These are phyloP conservation scores for Zoanthus sansibaricus DNA, from an alignment of 92 coral and sea anemone genomes.

Conservation along the genomic window DNA sequence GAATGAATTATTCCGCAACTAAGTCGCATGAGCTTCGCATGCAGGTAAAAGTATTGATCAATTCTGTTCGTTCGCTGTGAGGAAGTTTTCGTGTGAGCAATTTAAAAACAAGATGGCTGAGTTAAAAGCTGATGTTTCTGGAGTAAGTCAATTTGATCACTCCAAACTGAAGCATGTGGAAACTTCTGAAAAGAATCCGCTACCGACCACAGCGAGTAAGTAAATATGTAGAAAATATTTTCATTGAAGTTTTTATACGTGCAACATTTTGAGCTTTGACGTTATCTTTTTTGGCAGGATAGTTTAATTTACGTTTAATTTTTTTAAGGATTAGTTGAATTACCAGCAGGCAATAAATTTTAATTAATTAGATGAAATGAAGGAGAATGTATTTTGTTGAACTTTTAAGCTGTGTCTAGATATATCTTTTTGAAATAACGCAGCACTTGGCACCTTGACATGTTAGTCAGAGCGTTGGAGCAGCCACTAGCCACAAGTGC, in stretches of 20 bases:
- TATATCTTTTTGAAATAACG: neutral
- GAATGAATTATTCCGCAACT: constrained; percentile 19
- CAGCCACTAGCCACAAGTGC: neutral
- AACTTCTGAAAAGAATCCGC: constrained; percentile 78
- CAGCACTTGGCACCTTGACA: neutral
- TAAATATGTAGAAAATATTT: constrained; percentile 2
- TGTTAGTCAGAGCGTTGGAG: neutral
- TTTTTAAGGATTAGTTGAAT: neutral
- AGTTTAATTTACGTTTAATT: neutral
- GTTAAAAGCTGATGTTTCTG: constrained; percentile 64
- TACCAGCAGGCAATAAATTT: neutral
- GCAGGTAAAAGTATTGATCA: constrained; percentile 10
- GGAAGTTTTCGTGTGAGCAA: neutral
- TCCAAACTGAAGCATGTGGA: constrained; percentile 82
- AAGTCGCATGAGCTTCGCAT: constrained; percentile 12
- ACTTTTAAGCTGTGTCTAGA: neutral
- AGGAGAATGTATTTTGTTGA: neutral
- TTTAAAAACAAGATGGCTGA: constrained; percentile 26
- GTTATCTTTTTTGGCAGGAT: neutral
- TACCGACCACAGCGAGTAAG: constrained; percentile 82
- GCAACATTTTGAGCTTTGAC: neutral
- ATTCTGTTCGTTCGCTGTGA: constrained; percentile 16
- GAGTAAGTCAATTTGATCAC: constrained; percentile 69
- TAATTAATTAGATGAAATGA: constrained; percentile 12
- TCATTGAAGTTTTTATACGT: neutral